Evolutionary conservation across 2,797 vertebrate genomes (phyloP).

Genomic region (Aplochiton taeniatus): DNA sequence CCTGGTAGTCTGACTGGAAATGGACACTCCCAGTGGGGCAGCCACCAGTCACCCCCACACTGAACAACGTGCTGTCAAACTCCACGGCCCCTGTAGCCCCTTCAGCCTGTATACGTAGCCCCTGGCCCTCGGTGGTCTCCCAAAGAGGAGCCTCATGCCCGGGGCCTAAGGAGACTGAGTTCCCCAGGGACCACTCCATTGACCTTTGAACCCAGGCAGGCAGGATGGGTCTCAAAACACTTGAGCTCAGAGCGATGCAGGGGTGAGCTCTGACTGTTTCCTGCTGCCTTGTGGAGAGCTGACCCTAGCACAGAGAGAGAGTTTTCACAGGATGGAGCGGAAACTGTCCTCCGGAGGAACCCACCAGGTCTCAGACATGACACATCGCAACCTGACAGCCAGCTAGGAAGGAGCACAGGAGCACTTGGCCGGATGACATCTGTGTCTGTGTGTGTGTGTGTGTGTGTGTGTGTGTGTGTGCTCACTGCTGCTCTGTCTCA

Average conservation of each 20-base stretch:
- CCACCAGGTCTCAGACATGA: slow-evolving; percentile 46
- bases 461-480: slow-evolving; percentile 34
- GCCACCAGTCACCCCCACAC: too few species aligned
- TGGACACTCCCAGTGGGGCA: neutral
- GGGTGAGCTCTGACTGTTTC: slow-evolving; percentile 54
- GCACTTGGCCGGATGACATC: slow-evolving; percentile 41
- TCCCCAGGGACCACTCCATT: neutral
- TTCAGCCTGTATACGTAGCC: neutral
- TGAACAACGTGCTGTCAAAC: too few species aligned
- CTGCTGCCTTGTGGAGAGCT: slow-evolving; percentile 62
- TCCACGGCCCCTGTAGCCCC: neutral
- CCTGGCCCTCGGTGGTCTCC: neutral
- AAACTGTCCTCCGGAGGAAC: slow-evolving; percentile 41
- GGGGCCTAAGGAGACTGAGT: neutral
- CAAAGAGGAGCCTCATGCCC: neutral
- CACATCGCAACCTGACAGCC: slow-evolving; percentile 57
- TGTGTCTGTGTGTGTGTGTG: slow-evolving; percentile 47
- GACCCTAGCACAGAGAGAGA: slow-evolving; percentile 64
- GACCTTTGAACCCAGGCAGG: slow-evolving; percentile 28
- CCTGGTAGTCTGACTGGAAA: neutral
- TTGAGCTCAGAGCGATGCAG: slow-evolving; percentile 30
- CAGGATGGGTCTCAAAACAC: slow-evolving; percentile 28
- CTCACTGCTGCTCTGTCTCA: slow-evolving; percentile 46
- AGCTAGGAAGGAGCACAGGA: slow-evolving; percentile 42
- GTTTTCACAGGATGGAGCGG: slow-evolving; percentile 47